Evolutionary conservation across 2,113 vertebrate species (phyloP).

Genomic region (Hippocampus guttulatus): DNA sequence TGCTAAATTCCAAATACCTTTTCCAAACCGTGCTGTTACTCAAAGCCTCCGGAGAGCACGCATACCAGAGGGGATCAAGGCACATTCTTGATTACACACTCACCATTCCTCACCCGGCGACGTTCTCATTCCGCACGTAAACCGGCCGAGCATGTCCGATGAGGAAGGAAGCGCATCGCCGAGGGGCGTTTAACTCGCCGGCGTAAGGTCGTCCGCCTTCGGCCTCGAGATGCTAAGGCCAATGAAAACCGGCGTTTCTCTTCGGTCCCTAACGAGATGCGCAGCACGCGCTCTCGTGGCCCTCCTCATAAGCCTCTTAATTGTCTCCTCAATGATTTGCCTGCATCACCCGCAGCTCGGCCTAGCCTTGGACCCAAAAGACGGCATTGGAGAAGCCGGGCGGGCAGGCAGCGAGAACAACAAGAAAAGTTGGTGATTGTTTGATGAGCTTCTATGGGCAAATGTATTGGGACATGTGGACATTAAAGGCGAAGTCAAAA

Average conservation of each 20-base stretch:
- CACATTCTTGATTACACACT: constrained; percentile 53
- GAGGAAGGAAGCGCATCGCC: constrained; percentile 58
- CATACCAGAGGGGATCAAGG: constrained; percentile 72
- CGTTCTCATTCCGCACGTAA: constrained; percentile 41
- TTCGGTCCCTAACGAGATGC: constrained; percentile 45
- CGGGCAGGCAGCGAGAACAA: constrained; percentile 17
- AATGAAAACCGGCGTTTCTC: constrained; percentile 54
- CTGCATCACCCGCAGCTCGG: constrained; percentile 65
- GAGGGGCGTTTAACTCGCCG: constrained; percentile 68
- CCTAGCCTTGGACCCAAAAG: constrained; percentile 67
- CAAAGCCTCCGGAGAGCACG: constrained; percentile 62
- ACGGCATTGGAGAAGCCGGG: constrained; percentile 15
- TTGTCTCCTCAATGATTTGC: constrained; percentile 77
- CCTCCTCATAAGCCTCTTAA: constrained; percentile 72
- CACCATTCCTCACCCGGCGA: constrained; percentile 9
- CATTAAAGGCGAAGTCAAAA: too few species aligned
- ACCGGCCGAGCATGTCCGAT: constrained; percentile 64
- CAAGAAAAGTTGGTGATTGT: background rate
- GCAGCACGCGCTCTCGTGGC: constrained; percentile 26
- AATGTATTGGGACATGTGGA: background rate
- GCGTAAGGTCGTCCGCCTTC: constrained; percentile 68
- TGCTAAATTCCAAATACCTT: constrained; percentile 1
- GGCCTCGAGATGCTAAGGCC: constrained; percentile 53
- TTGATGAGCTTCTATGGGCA: background rate
- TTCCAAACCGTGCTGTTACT: constrained; percentile 56